Conservation (phyloP, 2,888 invertebrate species). For the Lasiommata megera region DNA sequence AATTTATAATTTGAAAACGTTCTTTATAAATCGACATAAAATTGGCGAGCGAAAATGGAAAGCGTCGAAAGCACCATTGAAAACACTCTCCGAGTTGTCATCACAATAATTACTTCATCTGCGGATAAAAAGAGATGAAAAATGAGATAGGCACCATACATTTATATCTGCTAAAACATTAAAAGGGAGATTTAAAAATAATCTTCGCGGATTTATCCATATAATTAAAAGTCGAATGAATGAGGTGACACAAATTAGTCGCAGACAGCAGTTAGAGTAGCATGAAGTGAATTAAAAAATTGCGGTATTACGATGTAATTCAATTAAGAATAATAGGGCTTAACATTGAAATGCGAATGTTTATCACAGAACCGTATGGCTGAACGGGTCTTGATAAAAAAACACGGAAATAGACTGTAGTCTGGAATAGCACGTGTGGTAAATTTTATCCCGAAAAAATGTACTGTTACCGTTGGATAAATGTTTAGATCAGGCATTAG, state of each 20-base stretch:
- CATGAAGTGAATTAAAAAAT: no score
- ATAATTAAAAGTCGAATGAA: constrained; percentile 33
- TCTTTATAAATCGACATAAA: constrained; percentile 14
- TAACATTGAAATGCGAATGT: no score
- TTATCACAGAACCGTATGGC: no score
- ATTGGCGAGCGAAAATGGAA: constrained; percentile 13
- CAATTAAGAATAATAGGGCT: no score
- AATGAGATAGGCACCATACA: constrained; percentile 12
- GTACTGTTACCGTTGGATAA: no score
- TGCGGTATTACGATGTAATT: no score
- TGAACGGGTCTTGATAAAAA: no score
- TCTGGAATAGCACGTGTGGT: no score
- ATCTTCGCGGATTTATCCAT: constrained; percentile 31
- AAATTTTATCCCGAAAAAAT: no score
- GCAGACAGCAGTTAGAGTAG: neutral
- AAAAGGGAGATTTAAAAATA: constrained; percentile 28
- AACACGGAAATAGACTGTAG: no score
- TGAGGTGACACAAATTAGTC: constrained; percentile 5
- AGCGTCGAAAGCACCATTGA: constrained; percentile 15
- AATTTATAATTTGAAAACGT: constrained; percentile 10
- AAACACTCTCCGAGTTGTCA: constrained; percentile 15
- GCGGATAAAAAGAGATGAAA: constrained; percentile 14
- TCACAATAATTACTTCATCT: constrained; percentile 19
- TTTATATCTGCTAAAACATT: constrained; percentile 15
- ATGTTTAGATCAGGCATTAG: no score